Percentiles rank a stretch among this genome's conserved stretches.
These are phyloP conservation scores for Morone saxatilis DNA, from an alignment of 2,113 vertebrate species.

Conservation along the genomic window DNA sequence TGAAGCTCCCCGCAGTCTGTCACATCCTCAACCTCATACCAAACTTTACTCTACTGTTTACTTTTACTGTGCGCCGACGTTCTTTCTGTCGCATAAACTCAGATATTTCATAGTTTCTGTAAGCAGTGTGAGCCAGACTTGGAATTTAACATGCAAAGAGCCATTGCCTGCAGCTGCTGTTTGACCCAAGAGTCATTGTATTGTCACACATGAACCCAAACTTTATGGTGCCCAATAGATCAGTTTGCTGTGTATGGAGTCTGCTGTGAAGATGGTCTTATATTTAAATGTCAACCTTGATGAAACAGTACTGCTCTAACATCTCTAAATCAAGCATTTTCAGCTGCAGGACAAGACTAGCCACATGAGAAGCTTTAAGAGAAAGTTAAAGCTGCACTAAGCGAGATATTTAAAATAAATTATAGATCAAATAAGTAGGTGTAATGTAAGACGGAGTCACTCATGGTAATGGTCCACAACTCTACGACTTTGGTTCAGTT, in stretches of 20 bases:
- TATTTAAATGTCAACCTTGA: background rate
- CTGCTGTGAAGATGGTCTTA: background rate
- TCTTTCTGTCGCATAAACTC: rapidly evolving
- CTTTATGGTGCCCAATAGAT: background rate
- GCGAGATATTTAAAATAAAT: background rate
- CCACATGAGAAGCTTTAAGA: background rate
- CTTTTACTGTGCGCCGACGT: background rate
- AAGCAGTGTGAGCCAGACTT: too few species aligned
- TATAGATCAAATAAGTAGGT: background rate
- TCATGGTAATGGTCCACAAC: background rate
- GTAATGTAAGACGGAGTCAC: background rate
- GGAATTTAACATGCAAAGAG: too few species aligned
- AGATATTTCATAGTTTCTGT: background rate
- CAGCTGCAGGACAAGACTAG: background rate
- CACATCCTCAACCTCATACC: background rate
- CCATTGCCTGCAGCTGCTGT: too few species aligned
- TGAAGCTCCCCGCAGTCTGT: background rate
- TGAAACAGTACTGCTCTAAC: background rate
- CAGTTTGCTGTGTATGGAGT: background rate
- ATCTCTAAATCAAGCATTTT: background rate
- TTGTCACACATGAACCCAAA: background rate
- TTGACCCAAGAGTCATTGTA: background rate
- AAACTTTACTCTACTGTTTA: background rate
- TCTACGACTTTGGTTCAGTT: background rate
- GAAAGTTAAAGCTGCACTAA: background rate